These are phyloP conservation scores for Anabas testudineus DNA, from an alignment of 2,797 vertebrate genomes.

Conservation along the genomic window DNA sequence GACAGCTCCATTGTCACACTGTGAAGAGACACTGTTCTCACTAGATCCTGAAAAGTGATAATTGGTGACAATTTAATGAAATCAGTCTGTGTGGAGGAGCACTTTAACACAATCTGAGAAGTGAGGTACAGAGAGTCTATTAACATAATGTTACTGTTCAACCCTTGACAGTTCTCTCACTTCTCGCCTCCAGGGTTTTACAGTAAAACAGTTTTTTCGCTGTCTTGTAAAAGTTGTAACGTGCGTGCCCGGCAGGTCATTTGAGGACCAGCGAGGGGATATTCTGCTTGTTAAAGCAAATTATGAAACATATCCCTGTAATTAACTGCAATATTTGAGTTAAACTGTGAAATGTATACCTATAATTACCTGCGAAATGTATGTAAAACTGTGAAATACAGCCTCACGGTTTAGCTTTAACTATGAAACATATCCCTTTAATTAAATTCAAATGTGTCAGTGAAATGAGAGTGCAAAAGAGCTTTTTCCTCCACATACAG, in stretches of 20 bases:
- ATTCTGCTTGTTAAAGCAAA: conserved; percentile 46
- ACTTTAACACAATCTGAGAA: too few relatives aligned
- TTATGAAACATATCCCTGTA: conserved; percentile 57
- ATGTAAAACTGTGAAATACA: conserved; percentile 27
- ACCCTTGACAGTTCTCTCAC: conserved; percentile 10
- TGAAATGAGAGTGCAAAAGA: conserved; percentile 2
- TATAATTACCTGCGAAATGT: conserved; percentile 44
- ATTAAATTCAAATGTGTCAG: conserved; percentile 46
- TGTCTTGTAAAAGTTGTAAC: conserved; percentile 21
- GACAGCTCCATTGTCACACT: neutral
- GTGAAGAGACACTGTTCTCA: too few relatives aligned
- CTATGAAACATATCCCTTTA: conserved; percentile 47
- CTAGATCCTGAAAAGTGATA: too few relatives aligned
- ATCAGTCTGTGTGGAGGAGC: too few relatives aligned
- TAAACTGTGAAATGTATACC: conserved; percentile 44
- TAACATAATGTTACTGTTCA: neutral
- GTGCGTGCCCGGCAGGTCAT: conserved; percentile 5
- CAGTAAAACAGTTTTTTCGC: conserved; percentile 18
- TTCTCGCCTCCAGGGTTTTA: conserved; percentile 3
- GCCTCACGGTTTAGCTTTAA: conserved; percentile 19
- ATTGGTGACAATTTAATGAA: too few relatives aligned
- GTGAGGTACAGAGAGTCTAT: too few relatives aligned
- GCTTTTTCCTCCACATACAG: neutral
- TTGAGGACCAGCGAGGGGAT: conserved; percentile 2
- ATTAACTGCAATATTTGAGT: conserved; percentile 45